These are phyloP conservation scores for Apodemus speciosus DNA, from an alignment of 2,113 vertebrate genomes.

Conservation along the genomic window DNA sequence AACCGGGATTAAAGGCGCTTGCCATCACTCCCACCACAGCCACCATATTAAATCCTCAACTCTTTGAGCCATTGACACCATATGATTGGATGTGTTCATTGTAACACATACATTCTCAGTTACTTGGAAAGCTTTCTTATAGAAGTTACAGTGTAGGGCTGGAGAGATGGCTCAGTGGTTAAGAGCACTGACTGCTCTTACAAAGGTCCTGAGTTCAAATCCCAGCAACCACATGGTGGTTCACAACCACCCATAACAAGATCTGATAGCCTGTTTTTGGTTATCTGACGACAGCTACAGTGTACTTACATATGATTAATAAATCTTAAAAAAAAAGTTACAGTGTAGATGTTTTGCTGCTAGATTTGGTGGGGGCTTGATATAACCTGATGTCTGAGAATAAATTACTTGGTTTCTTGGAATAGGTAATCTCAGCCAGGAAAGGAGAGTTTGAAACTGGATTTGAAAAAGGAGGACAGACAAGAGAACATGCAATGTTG, in stretches of 20 bases:
- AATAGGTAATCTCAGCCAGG: slow-evolving; percentile 97
- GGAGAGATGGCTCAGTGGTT: too few relatives aligned
- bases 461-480: slow-evolving; percentile 99
- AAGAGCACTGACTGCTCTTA: too few relatives aligned
- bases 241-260: too few relatives aligned
- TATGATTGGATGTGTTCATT: not conserved
- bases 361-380: not conserved
- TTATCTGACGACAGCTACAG: too few relatives aligned
- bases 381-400: not conserved
- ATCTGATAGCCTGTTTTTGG: too few relatives aligned
- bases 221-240: too few relatives aligned
- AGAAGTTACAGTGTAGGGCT: not conserved
- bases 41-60: not conserved
- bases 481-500: slow-evolving; percentile 98
- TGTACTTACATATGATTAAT: too few relatives aligned
- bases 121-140: slow-evolving; percentile 24
- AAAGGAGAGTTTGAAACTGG: slow-evolving; percentile 99
- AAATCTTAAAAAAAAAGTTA: too few relatives aligned
- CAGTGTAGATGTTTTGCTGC: not conserved
- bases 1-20: not conserved
- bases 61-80: not conserved
- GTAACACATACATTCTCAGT: not conserved
- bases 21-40: not conserved
- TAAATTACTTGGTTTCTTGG: slow-evolving; percentile 61
- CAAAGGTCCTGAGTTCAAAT: too few relatives aligned